These are phyloP conservation scores for Myripristis murdjan DNA, from an alignment of 2,797 vertebrate genomes.

Conservation along the genomic window DNA sequence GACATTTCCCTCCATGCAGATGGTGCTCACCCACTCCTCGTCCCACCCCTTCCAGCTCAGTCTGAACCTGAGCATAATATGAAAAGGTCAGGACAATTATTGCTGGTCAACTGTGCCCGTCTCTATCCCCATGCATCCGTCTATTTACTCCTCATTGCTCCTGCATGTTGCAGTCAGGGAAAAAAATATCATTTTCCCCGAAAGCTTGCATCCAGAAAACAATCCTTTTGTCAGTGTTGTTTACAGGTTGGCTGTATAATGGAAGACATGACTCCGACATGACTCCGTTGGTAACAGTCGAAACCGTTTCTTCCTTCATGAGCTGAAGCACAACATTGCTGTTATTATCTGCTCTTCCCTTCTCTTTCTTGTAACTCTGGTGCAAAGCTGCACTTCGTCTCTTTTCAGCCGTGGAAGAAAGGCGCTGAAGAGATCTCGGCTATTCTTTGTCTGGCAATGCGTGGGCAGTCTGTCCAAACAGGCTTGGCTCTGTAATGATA, in stretches of 20 bases:
- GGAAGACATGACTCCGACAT: not conserved
- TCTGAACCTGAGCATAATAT: constrained; percentile 39
- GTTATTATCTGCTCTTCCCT: not conserved
- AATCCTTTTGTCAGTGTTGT: not conserved
- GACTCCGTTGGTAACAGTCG: not conserved
- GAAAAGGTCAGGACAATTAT: constrained; percentile 68
- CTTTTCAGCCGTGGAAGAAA: constrained; percentile 28
- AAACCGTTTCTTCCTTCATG: not conserved
- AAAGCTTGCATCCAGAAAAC: not conserved
- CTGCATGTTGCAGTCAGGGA: constrained; percentile 22
- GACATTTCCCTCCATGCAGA: constrained; percentile 50
- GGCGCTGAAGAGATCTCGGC: not conserved
- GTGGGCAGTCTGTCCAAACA: constrained; percentile 60
- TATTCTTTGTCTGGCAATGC: constrained; percentile 44
- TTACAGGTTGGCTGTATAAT: not conserved
- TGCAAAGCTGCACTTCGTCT: constrained; percentile 33
- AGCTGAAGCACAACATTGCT: constrained; percentile 21
- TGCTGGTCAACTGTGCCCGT: constrained; percentile 56
- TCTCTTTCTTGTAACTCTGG: not conserved
- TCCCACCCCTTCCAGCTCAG: not conserved
- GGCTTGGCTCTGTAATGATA: constrained; percentile 66
- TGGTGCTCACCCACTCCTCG: constrained; percentile 2
- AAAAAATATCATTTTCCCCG: constrained; percentile 1
- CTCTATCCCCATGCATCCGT: constrained; percentile 53
- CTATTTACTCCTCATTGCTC: constrained; percentile 33